Evolutionary conservation across 2,888 invertebrate genomes (phyloP).

Genomic region (Acronicta psi): DNA sequence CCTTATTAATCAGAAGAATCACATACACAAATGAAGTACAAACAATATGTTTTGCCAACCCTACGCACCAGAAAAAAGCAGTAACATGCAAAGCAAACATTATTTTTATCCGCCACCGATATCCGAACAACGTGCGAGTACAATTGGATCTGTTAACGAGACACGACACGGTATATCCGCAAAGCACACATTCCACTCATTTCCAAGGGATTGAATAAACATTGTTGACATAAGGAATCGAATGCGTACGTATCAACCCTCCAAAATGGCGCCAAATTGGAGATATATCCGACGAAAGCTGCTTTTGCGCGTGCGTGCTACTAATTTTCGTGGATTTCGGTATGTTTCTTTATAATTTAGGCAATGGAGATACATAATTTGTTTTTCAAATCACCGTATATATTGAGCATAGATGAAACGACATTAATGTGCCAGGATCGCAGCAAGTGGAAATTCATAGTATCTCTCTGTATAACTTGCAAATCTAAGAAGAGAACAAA

Average conservation of each 20-base stretch:
- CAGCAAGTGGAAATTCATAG: too few species aligned
- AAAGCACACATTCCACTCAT: conserved; percentile 57
- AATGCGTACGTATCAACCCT: conserved; percentile 51
- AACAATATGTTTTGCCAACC: conserved; percentile 5
- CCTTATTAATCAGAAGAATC: not conserved
- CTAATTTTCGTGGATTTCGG: not conserved
- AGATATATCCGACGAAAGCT: not conserved
- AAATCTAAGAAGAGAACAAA: too few species aligned
- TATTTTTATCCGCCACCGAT: conserved; percentile 21
- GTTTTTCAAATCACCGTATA: too few species aligned
- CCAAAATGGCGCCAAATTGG: conserved; percentile 33
- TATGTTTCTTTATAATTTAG: too few species aligned
- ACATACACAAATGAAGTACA: not conserved
- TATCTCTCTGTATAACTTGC: too few species aligned
- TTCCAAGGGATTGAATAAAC: conserved; percentile 57
- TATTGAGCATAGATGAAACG: too few species aligned
- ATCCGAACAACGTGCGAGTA: conserved; percentile 38
- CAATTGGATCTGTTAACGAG: conserved; percentile 74
- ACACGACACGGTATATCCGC: conserved; percentile 60
- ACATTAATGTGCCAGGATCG: too few species aligned
- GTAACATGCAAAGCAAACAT: conserved; percentile 28
- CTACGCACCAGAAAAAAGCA: conserved; percentile 2
- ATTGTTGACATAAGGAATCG: conserved; percentile 63
- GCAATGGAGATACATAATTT: too few species aligned
- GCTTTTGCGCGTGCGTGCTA: not conserved